A percentile compares a stretch with the other conserved stretches of the same genome.
These are phyloP conservation scores for Zhengitettix transpicula DNA, from an alignment of 2,888 invertebrate species.

Conservation along the genomic window DNA sequence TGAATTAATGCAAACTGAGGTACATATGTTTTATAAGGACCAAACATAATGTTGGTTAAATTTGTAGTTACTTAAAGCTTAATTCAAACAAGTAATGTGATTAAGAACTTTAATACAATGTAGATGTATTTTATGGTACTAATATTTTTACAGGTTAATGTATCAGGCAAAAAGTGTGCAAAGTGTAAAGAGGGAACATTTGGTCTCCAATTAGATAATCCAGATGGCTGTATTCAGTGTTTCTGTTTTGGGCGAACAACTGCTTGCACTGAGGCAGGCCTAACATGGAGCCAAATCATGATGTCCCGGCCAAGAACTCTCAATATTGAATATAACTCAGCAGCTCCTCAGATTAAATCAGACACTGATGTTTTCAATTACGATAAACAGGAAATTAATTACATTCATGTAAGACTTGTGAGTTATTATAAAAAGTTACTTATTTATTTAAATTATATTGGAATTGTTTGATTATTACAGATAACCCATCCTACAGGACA, in stretches of 20 bases:
- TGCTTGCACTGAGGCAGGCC: conserved; percentile 62
- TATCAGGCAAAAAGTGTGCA: conserved; percentile 69
- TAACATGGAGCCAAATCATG: conserved; percentile 67
- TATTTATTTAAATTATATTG: too few species aligned
- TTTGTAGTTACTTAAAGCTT: too few species aligned
- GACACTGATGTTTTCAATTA: conserved; percentile 19
- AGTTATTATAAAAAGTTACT: background rate
- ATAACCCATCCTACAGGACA: conserved; percentile 15
- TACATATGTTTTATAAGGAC: too few species aligned
- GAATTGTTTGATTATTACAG: conserved; percentile 13
- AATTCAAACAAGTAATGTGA: too few species aligned
- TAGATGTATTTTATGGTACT: too few species aligned
- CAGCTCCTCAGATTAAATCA: conserved; percentile 13
- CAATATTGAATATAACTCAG: conserved; percentile 17
- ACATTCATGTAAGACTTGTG: conserved; percentile 20
- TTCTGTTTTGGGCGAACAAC: conserved; percentile 86
- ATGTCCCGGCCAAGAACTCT: conserved; percentile 26
- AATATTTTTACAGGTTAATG: conserved; percentile 44
- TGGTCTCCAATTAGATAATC: conserved; percentile 59
- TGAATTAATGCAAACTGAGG: too few species aligned
- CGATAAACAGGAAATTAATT: conserved; percentile 24
- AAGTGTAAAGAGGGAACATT: conserved; percentile 73
- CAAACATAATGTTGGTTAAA: too few species aligned
- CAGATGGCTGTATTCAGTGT: conserved; percentile 82
- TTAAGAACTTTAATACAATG: too few species aligned